A percentile compares a stretch with the other conserved stretches of the same genome.
These are phyloP conservation scores for Macrotrachela quadricornifera DNA, from an alignment of 1,140 invertebrate species.

Conservation along the genomic window DNA sequence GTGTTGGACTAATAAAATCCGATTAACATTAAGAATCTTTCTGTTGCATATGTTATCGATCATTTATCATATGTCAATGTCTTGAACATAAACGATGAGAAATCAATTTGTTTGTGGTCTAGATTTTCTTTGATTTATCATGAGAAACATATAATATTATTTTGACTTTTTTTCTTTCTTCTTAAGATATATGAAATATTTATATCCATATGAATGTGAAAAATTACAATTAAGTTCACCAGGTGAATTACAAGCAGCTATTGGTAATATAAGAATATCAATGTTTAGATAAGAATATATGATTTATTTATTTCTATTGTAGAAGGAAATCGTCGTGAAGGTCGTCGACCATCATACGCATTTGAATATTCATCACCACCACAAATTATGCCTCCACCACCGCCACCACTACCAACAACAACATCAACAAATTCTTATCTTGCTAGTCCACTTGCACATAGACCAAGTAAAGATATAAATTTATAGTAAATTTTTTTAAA, in stretches of 20 bases:
- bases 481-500: neutral
- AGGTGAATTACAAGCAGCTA: conserved; percentile 77
- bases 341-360: conserved; percentile 67
- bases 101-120: too few relatives aligned
- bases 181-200: conserved; percentile 95
- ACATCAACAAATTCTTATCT: neutral
- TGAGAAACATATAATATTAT: too few relatives aligned
- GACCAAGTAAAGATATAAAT: neutral
- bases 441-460: neutral
- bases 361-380: conserved; percentile 35
- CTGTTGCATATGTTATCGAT: too few relatives aligned
- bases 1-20: too few relatives aligned
- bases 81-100: too few relatives aligned
- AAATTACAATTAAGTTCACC: conserved; percentile 73
- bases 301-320: too few relatives aligned
- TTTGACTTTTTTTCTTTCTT: conserved; percentile 11
- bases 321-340: conserved; percentile 80
- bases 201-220: conserved; percentile 95
- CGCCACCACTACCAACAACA: neutral
- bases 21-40: too few relatives aligned
- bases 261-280: conserved; percentile 33
- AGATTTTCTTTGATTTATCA: too few relatives aligned
- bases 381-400: neutral
- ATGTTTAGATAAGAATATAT: too few relatives aligned
- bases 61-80: too few relatives aligned